Evolutionary conservation across 2,888 invertebrate species (phyloP), one percentile per base, ranked within the genome.

Genomic region (Odontocolon sp.): DNA sequence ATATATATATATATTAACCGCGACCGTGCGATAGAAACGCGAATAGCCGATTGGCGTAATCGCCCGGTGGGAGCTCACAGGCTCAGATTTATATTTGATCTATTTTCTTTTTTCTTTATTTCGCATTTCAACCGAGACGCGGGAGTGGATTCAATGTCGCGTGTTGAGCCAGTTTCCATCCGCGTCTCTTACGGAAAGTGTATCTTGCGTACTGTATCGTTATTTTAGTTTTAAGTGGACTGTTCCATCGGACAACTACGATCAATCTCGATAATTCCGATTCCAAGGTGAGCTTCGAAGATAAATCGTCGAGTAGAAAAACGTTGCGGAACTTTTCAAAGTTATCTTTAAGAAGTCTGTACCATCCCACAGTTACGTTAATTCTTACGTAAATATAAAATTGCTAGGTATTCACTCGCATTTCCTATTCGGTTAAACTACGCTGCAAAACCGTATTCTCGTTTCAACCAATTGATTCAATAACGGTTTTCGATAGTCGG

Each of bases 11-110:
- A 45, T 61, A 38, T 50, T 8, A 21, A 28, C n/a, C 23, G 21
- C 14, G 8, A 26, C 11, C 14, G 26, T 70, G 9, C 16, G 9
- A 28, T 23, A 26, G 33, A 21, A 21, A 8, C 57, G 21, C 45
- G 26, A 33, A 57, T 54, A 59, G 67, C 45, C 28, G 26, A 40
- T 68, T 47, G 42, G 2, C 23, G 42, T 9, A 57, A 66, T 59
- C 16, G 64, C 64, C 77, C 52, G 52, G 64, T 40, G 45, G 36
- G 33, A 77, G 77, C 72, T 50, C 68, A 52, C 28, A 3, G 26
- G 28, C 73, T 61, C 66, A 40, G 33, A 56, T 70, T 75, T 78
- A 75, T 75, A 74, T 78, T 78, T 70, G 73, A 66, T 61, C 69
- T 26, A 23, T 6, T 31, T 31, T 23, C 14, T 28, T 77, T 66